Conservation (phyloP, 2,888 invertebrate species). For the Dasysyrphus tricinctus region DNA sequence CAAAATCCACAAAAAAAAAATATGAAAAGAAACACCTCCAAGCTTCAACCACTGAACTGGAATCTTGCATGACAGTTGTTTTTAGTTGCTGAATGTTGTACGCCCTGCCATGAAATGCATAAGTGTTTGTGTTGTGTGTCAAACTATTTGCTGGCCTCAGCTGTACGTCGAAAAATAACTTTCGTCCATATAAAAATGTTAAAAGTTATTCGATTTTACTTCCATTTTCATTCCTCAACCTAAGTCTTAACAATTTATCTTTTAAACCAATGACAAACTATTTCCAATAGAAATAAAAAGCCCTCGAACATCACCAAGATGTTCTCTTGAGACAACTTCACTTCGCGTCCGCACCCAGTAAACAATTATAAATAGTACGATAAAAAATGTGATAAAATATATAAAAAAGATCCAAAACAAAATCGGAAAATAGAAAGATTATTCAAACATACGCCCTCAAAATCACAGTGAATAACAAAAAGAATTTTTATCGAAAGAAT, state of each 20-base stretch:
- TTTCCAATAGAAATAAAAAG: conserved; percentile 22
- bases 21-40: neutral
- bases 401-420: conserved; percentile 13
- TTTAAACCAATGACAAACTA: conserved; percentile 32
- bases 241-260: conserved; percentile 16
- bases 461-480: conserved; percentile 13
- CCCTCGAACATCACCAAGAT: conserved; percentile 51
- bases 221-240: conserved; percentile 15
- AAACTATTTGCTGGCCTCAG: conserved; percentile 74
- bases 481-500: conserved; percentile 13
- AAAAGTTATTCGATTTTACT: conserved; percentile 47
- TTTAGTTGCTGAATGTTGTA: conserved; percentile 33
- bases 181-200: conserved; percentile 61
- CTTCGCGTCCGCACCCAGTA: conserved; percentile 73
- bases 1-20: neutral
- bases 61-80: conserved; percentile 47
- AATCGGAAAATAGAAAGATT: conserved; percentile 32
- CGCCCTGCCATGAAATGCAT: conserved; percentile 45
- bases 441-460: neutral
- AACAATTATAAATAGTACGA: conserved; percentile 65
- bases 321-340: conserved; percentile 49
- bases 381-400: conserved; percentile 67
- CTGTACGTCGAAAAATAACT: conserved; percentile 62
- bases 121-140: conserved; percentile 61
- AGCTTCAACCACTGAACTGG: conserved; percentile 43